Conservation (phyloP, 2,888 invertebrate species). For the Venusia cambrica region DNA sequence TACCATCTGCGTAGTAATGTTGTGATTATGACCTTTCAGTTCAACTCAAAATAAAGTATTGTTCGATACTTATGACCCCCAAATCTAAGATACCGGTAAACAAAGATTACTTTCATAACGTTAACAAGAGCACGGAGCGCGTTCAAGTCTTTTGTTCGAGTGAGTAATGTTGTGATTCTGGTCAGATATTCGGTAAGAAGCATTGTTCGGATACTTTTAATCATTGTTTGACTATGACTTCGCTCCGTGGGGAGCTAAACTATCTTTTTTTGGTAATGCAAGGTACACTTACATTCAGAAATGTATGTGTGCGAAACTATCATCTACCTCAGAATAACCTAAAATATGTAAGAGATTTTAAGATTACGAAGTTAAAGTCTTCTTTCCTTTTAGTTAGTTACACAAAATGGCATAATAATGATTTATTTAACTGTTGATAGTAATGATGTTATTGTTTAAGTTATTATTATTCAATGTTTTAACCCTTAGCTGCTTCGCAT, state of each 20-base stretch:
- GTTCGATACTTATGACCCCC: too few relatives aligned
- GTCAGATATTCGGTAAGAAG: constrained; percentile 7
- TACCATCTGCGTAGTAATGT: too few relatives aligned
- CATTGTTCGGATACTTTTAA: constrained; percentile 15
- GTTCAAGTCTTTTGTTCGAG: constrained; percentile 30
- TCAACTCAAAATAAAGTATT: too few relatives aligned
- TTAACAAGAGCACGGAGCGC: constrained; percentile 12
- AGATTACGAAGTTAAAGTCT: too few relatives aligned
- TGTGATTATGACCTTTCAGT: too few relatives aligned
- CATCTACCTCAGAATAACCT: not conserved
- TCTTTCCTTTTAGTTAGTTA: too few relatives aligned
- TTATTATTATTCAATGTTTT: too few relatives aligned
- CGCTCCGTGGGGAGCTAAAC: constrained; percentile 9
- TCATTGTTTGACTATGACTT: constrained; percentile 12
- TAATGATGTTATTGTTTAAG: too few relatives aligned
- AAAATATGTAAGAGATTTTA: too few relatives aligned
- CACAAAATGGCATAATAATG: too few relatives aligned
- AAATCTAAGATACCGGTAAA: constrained; percentile 7
- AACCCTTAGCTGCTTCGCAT: too few relatives aligned
- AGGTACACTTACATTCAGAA: constrained; percentile 7
- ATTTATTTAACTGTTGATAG: too few relatives aligned
- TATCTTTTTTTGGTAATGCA: constrained; percentile 10
- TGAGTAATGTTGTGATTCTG: constrained; percentile 6
- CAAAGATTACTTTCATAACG: constrained; percentile 7
- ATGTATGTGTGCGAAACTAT: not conserved